Evolutionary conservation across 2,888 invertebrate genomes (phyloP).

Genomic region (Rhopalosiphum nymphaeae): DNA sequence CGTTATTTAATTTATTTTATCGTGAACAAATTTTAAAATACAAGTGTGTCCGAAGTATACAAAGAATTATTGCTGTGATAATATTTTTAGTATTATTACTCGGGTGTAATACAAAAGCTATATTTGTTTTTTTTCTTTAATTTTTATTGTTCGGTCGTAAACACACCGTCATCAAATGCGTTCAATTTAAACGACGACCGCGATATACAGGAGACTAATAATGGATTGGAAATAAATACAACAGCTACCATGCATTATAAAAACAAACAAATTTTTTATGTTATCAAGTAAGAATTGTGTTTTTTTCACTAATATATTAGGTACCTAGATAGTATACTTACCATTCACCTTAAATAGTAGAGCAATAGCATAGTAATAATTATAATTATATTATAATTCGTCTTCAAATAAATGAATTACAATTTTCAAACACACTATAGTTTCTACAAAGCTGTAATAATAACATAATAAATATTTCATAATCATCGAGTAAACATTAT

Average conservation of each 20-base stretch:
- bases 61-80: background rate
- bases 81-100: background rate
- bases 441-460: background rate
- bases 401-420: background rate
- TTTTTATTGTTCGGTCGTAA: background rate
- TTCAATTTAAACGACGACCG: background rate
- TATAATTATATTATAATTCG: background rate
- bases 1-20: background rate
- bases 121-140: background rate
- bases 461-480: background rate
- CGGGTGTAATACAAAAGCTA: background rate
- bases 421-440: background rate
- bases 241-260: background rate
- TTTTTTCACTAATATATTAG: background rate
- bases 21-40: background rate
- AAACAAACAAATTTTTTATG: background rate
- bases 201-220: background rate
- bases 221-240: background rate
- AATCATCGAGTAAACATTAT: background rate
- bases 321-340: background rate
- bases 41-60: background rate
- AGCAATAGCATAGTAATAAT: background rate
- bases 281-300: background rate
- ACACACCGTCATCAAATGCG: background rate
- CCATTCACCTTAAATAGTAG: background rate